phyloP scores from a whole-genome alignment of 2,888 invertebrate species.

The Machimus rusticus region DNA sequence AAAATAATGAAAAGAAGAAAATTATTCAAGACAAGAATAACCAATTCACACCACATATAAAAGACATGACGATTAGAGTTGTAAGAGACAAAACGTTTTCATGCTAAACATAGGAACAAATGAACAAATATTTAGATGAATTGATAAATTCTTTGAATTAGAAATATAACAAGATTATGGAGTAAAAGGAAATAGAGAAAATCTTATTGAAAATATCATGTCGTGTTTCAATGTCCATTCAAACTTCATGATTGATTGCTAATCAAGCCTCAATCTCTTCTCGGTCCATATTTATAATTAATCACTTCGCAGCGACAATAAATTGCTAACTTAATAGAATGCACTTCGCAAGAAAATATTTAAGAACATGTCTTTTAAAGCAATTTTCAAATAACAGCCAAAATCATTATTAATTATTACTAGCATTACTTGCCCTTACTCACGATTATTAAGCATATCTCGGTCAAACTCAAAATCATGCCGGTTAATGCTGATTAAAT shows the following conservation, averaged over 20 bases:
- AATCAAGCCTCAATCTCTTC: background rate
- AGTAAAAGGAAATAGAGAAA: slow-evolving; percentile 27
- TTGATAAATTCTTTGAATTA: slow-evolving; percentile 24
- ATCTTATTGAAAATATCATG: slow-evolving; percentile 22
- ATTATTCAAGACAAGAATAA: slow-evolving; percentile 18
- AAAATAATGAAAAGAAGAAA: background rate
- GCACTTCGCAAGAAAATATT: no score
- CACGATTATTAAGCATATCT: no score
- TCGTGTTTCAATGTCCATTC: slow-evolving; percentile 23
- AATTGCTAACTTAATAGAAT: background rate
- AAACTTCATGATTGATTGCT: background rate
- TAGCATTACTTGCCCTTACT: no score
- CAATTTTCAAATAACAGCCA: no score
- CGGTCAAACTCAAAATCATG: no score
- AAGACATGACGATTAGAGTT: slow-evolving; percentile 24
- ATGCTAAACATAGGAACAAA: slow-evolving; percentile 23
- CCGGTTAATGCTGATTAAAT: no score
- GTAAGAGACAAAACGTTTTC: slow-evolving; percentile 12
- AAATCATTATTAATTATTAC: no score
- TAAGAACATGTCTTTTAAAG: no score
- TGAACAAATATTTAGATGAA: slow-evolving; percentile 26
- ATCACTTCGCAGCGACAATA: background rate
- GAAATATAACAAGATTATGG: slow-evolving; percentile 35
- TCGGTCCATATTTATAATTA: background rate
- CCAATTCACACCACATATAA: slow-evolving; percentile 15